Conservation (phyloP, 1,140 invertebrate genomes). For the Lordiphosa stackelbergi region DNA sequence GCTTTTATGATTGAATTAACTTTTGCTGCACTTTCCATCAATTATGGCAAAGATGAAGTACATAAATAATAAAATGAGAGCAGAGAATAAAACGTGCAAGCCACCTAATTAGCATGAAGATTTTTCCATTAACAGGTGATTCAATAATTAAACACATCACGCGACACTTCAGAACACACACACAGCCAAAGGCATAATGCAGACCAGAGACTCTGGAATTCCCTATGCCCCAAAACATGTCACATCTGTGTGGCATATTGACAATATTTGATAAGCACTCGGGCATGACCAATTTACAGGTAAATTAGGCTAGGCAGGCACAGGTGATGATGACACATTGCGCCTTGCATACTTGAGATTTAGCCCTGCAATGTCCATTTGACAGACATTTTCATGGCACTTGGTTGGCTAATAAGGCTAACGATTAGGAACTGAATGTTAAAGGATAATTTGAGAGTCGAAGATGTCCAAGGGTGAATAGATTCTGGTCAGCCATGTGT, state of each 20-base stretch:
- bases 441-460: conserved; percentile 29
- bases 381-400: conserved; percentile 54
- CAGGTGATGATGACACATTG: conserved; percentile 52
- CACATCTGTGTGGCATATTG: conserved; percentile 43
- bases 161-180: conserved; percentile 38
- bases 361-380: conserved; percentile 27
- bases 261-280: conserved; percentile 53
- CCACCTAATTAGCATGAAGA: conserved; percentile 53
- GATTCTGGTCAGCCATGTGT: background rate
- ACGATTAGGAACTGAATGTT: conserved; percentile 43
- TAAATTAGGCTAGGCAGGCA: conserved; percentile 8
- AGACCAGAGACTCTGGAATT: conserved; percentile 1
- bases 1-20: conserved; percentile 65
- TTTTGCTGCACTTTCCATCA: conserved; percentile 45
- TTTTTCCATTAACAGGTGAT: conserved; percentile 64
- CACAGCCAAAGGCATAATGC: background rate
- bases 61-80: conserved; percentile 6
- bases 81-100: conserved; percentile 13
- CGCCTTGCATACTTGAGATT: conserved; percentile 60
- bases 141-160: conserved; percentile 53
- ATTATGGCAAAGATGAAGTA: conserved; percentile 14
- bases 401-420: conserved; percentile 62
- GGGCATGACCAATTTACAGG: conserved; percentile 36
- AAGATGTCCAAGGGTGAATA: conserved; percentile 10
- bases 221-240: conserved; percentile 11